A percentile compares a stretch with the other conserved stretches of the same genome.
Conservation (phyloP, 2,113 vertebrate species). For the Pampusana beccarii region DNA sequence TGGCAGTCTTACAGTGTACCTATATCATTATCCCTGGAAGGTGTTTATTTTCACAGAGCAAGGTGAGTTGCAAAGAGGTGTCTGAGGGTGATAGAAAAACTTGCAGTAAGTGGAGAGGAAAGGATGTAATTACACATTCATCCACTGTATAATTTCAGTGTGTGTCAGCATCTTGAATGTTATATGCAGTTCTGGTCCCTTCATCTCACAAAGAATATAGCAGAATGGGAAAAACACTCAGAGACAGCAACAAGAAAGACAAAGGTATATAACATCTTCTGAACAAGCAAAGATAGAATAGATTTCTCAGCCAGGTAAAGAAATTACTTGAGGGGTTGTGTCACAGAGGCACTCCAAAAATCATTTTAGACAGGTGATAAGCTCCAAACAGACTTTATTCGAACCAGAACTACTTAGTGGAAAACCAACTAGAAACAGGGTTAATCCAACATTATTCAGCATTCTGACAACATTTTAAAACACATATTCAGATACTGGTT, state of each 20-base stretch:
- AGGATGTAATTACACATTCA: constrained; percentile 42
- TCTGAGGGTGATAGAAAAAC: constrained; percentile 19
- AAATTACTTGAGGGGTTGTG: not conserved
- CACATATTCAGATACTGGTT: too few relatives aligned
- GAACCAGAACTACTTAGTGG: too few relatives aligned
- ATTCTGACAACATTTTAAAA: too few relatives aligned
- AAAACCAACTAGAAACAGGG: too few relatives aligned
- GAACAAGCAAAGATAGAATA: not conserved
- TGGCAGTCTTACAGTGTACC: not conserved
- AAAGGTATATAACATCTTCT: not conserved
- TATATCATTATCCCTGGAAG: not conserved
- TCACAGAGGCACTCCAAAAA: too few relatives aligned
- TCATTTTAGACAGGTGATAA: too few relatives aligned
- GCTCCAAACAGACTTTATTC: too few relatives aligned
- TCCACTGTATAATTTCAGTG: constrained; percentile 29
- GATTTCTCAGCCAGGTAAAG: not conserved
- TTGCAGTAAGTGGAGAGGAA: constrained; percentile 11
- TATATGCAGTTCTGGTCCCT: not conserved
- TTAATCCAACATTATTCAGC: too few relatives aligned
- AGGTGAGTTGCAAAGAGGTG: not conserved
- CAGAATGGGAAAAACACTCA: not conserved
- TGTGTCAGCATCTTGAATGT: constrained; percentile 27
- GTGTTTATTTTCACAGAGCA: constrained; percentile 3
- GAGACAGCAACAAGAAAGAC: not conserved
- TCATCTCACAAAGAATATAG: not conserved